A percentile compares a stretch with the other conserved stretches of the same genome.
phyloP scores from a whole-genome alignment of 2,888 invertebrate genomes.

The Lepidochrysops patricia region DNA sequence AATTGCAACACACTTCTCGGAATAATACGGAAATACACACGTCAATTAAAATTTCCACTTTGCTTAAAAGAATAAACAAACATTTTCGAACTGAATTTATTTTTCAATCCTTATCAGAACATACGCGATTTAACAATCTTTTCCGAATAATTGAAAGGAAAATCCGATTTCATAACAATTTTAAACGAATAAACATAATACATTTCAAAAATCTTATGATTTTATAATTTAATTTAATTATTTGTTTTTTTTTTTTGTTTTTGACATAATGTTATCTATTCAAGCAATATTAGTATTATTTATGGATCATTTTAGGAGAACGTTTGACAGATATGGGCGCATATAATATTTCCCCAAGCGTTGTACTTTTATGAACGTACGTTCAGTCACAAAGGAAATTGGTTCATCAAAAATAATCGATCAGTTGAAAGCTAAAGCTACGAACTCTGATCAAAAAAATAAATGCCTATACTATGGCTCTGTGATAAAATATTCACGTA shows the following conservation, averaged over 20 bases:
- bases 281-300: neutral
- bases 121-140: too few relatives aligned
- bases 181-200: too few relatives aligned
- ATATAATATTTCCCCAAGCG: constrained; percentile 3
- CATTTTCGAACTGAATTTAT: neutral
- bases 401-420: constrained; percentile 27
- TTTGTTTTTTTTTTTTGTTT: too few relatives aligned
- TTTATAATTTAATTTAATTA: too few relatives aligned
- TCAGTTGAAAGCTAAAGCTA: constrained; percentile 14
- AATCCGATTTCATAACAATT: too few relatives aligned
- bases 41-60: neutral
- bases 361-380: constrained; percentile 12
- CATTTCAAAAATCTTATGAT: too few relatives aligned
- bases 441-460: neutral
- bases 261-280: too few relatives aligned
- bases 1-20: neutral
- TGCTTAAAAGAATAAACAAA: neutral
- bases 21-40: neutral
- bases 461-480: neutral
- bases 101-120: neutral
- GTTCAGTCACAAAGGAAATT: constrained; percentile 22
- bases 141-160: too few relatives aligned
- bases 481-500: neutral
- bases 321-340: neutral
- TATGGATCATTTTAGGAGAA: neutral